A percentile compares a stretch with the other conserved stretches of the same genome.
Evolutionary conservation across 2,113 vertebrate genomes (phyloP).

Genomic region (Corvus hawaiiensis): DNA sequence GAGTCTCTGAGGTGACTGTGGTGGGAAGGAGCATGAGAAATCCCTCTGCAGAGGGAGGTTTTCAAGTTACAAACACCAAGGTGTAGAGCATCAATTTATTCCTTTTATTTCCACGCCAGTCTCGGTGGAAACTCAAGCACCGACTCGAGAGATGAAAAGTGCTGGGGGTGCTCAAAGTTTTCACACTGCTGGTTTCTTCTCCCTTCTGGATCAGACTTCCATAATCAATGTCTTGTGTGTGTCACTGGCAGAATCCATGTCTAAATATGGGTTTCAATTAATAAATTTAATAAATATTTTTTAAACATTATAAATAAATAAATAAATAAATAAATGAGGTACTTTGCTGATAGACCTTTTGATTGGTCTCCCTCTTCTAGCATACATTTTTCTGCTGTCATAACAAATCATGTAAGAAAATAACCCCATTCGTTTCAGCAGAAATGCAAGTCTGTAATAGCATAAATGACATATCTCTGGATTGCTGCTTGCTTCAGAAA

Average conservation of each 20-base stretch:
- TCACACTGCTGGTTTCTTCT: not conserved
- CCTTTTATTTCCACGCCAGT: not conserved
- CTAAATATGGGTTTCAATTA: not conserved
- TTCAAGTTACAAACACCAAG: not conserved
- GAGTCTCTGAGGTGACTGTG: not conserved
- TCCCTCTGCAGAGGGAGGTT: not conserved
- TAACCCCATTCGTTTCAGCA: not conserved
- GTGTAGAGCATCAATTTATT: not conserved
- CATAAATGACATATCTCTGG: slow-evolving; percentile 40
- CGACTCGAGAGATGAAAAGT: not conserved
- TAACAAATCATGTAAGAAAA: slow-evolving; percentile 14
- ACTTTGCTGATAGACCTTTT: not conserved
- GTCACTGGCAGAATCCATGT: not conserved
- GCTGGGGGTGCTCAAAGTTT: not conserved
- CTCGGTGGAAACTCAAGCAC: too few relatives aligned
- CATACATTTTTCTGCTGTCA: not conserved
- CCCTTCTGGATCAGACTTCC: not conserved
- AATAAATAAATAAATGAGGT: not conserved
- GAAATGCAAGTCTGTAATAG: slow-evolving; percentile 8
- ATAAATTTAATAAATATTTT: not conserved
- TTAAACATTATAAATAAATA: not conserved
- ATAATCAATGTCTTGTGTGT: too few relatives aligned
- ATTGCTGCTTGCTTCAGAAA: slow-evolving; percentile 32
- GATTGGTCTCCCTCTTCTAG: not conserved
- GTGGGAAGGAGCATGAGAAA: not conserved